A percentile compares a stretch with the other conserved stretches of the same genome.
Evolutionary conservation across 2,797 vertebrate species (phyloP).

Genomic region (Trichosurus vulpecula): DNA sequence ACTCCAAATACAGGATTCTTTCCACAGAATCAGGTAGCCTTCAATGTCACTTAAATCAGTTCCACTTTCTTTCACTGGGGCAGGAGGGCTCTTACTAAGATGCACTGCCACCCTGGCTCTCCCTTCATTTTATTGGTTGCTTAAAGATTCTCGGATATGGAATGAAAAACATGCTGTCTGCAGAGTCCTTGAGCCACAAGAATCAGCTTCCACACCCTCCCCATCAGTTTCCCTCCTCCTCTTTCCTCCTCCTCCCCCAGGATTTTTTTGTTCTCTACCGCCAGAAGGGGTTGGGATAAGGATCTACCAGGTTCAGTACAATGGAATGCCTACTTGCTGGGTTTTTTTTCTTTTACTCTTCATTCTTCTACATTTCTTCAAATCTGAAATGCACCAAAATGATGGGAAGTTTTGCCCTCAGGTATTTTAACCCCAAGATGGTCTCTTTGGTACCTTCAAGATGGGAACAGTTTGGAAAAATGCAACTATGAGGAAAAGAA

Average conservation of each 20-base stretch:
- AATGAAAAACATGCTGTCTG: not conserved
- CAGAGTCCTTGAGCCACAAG: not conserved
- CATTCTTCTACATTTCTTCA: not conserved
- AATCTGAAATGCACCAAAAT: not conserved
- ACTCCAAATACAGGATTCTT: not conserved
- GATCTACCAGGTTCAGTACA: not conserved
- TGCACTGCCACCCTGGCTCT: not conserved
- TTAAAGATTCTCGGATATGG: slow-evolving; percentile 11
- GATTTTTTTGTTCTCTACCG: not conserved
- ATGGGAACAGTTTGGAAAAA: not conserved
- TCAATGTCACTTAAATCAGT: not conserved
- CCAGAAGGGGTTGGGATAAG: not conserved
- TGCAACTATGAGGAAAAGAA: not conserved
- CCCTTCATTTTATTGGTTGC: slow-evolving; percentile 1
- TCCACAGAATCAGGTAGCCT: not conserved
- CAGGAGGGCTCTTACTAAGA: not conserved
- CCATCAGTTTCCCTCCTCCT: not conserved
- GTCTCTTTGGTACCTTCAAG: not conserved
- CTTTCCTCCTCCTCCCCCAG: not conserved
- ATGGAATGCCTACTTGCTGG: not conserved
- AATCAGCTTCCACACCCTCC: not conserved
- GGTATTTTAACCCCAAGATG: not conserved
- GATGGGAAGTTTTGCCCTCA: not conserved
- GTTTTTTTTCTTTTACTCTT: not conserved
- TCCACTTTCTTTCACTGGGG: not conserved